phyloP scores from a whole-genome alignment of 2,797 vertebrate species.

The Falco naumanni region DNA sequence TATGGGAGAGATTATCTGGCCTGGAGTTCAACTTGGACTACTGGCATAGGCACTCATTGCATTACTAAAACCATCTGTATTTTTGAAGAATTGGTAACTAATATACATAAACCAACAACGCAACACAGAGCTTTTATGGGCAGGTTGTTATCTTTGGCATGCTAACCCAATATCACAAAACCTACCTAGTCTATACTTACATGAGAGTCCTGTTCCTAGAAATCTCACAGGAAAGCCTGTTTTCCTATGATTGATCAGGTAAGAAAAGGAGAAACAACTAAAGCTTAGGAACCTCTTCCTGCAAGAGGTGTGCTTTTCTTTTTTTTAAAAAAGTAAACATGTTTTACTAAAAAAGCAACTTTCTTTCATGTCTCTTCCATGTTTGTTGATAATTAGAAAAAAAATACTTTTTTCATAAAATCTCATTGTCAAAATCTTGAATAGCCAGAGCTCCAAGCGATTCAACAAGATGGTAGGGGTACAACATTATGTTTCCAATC shows the following conservation, averaged over 20 bases:
- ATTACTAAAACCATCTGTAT: neutral
- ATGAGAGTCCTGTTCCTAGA: neutral
- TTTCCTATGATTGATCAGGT: neutral
- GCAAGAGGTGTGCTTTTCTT: neutral
- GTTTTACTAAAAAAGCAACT: neutral
- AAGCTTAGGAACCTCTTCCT: neutral
- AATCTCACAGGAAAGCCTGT: neutral
- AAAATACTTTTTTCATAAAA: neutral
- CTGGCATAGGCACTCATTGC: neutral
- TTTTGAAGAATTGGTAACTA: neutral
- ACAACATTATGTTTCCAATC: neutral
- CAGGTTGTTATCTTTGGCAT: neutral
- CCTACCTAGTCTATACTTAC: neutral
- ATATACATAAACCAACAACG: accelerated
- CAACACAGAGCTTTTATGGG: neutral
- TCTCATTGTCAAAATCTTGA: neutral
- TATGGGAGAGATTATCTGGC: neutral
- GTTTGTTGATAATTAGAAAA: neutral
- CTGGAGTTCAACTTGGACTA: neutral
- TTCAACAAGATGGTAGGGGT: neutral
- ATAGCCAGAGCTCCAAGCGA: neutral
- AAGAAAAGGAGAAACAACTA: neutral
- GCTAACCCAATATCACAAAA: neutral
- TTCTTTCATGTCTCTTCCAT: accelerated
- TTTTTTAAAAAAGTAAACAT: neutral